phyloP scores from a whole-genome alignment of 2,113 vertebrate genomes.

The Dipodomys merriami region DNA sequence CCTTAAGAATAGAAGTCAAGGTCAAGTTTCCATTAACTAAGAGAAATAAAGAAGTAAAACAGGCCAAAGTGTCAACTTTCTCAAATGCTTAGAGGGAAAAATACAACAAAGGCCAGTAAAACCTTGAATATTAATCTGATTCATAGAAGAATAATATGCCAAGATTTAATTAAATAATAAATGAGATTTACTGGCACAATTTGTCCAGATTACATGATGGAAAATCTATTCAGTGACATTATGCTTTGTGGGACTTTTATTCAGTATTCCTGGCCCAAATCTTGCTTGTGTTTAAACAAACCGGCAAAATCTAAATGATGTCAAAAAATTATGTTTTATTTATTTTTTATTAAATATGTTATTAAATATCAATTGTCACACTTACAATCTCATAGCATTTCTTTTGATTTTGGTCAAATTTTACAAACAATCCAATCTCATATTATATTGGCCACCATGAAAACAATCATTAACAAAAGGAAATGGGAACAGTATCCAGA shows the following conservation, averaged over 20 bases:
- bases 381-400: constrained; percentile 16
- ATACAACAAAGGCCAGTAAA: constrained; percentile 2
- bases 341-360: not conserved
- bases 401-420: not conserved
- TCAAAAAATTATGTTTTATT: not conserved
- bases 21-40: constrained; percentile 52
- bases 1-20: constrained; percentile 48
- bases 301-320: not conserved
- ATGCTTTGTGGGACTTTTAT: not conserved
- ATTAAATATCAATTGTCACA: not conserved
- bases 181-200: not conserved
- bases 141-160: constrained; percentile 5
- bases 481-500: not conserved
- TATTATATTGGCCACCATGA: not conserved
- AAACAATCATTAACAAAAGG: not conserved
- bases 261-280: not conserved
- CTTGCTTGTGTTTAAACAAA: not conserved
- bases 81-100: not conserved
- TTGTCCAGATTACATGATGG: not conserved
- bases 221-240: not conserved
- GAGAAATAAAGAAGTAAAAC: constrained; percentile 19
- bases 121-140: not conserved
- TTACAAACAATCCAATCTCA: not conserved
- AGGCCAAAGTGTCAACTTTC: constrained; percentile 23
- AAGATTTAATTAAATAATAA: constrained; percentile 55